Percentiles rank a stretch among this genome's conserved stretches.
Conservation (phyloP, 2,113 vertebrate species). For the Verasper variegatus region DNA sequence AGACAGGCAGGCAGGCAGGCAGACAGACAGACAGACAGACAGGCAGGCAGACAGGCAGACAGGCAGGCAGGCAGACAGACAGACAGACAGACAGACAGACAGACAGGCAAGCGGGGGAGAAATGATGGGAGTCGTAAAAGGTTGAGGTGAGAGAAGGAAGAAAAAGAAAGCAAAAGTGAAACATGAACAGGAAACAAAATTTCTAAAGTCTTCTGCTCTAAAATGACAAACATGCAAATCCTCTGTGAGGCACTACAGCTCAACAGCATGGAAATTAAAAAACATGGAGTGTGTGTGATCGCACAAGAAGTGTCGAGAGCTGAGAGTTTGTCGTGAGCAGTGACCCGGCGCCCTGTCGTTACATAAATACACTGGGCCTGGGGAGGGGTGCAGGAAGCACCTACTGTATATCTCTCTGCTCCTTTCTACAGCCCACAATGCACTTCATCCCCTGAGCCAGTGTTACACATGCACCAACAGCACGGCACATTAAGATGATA, state of each 20-base stretch:
- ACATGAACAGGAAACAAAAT: not conserved
- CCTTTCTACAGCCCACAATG: conserved; percentile 71
- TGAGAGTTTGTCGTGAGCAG: conserved; percentile 8
- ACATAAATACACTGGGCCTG: conserved; percentile 48
- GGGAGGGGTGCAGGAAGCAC: conserved; percentile 32
- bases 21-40: too few species aligned
- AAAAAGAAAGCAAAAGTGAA: too few species aligned
- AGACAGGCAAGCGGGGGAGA: conserved; percentile 18
- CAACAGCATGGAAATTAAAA: not conserved
- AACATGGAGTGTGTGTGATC: not conserved
- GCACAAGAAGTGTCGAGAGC: not conserved
- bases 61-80: too few species aligned
- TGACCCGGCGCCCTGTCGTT: conserved; percentile 52
- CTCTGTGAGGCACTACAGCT: not conserved
- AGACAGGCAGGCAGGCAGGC: too few species aligned
- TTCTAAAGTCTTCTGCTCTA: not conserved
- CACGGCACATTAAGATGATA: conserved; percentile 39
- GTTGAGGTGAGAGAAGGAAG: not conserved
- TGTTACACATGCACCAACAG: too few species aligned
- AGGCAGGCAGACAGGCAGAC: too few species aligned
- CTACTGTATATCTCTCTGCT: conserved; percentile 61
- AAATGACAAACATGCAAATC: conserved; percentile 2
- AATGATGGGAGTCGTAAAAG: conserved; percentile 1
- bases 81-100: not conserved
- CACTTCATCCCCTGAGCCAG: conserved; percentile 69